Evolutionary conservation across 2,113 vertebrate genomes (phyloP), one percentile per base, ranked within the genome.

Genomic region (Setophaga kirtlandii): DNA sequence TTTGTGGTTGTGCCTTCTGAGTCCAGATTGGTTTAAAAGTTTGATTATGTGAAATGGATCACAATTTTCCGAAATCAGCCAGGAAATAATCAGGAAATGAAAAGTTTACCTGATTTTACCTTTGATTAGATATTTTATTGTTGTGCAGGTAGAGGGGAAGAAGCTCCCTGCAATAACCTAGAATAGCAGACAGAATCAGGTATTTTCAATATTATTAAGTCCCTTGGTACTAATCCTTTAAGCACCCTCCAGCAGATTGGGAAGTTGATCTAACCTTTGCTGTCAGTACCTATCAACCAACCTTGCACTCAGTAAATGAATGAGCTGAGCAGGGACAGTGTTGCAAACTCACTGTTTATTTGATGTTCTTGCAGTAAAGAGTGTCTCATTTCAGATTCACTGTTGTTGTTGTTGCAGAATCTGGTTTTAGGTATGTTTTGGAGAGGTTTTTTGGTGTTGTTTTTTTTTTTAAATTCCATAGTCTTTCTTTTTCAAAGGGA

Each of bases 261-360:
- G 52, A 83, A 78, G 77, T 77, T 94, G 76, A 83, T 95, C 77
- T 95, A 89, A 81, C 93, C 59, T 91, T 79, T 92, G 59, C 56
- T 96, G 80, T 91, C 86, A 81, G 73, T 81, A 71, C 37, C 52
- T 71, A 75, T 96, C 81, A 95, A 46, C 70, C 56, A 75, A 1
- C 33, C 56, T 67, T 42, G 35, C 18, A 30, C 69, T 81, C 62
- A 75, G 63, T 37, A 84, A 85, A 93, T 69, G 47, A 83, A 93
- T 77, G 65, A 91, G 42, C 65, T 92, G 65, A 87, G 46, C 50
- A 77, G 39, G 42, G 55, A 20, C 23, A 39, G 7, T 12, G 41
- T 13, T 82, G 44, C 22, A 82, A 64, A 76, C 37, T 35, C 39
- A 21, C 7, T n/a, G 2, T 41, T 91, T 82, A 52, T 68, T 68